Evolutionary conservation across 2,888 invertebrate species (phyloP).

Genomic region (Opisthograptis luteolata): DNA sequence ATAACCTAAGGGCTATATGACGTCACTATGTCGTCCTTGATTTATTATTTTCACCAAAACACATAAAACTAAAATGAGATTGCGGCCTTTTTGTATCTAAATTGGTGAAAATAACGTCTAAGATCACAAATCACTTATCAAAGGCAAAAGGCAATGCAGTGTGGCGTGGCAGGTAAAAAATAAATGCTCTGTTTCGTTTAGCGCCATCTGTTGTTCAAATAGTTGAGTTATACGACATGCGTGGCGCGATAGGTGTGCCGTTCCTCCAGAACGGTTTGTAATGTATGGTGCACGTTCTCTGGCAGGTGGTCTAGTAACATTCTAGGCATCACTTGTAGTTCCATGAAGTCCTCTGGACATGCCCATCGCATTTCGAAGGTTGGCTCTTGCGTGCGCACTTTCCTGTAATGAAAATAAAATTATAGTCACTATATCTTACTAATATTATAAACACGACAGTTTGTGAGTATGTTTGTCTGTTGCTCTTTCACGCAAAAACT

Average conservation of each 20-base stretch:
- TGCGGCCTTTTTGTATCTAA: slow-evolving; percentile 30
- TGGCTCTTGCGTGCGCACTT: slow-evolving; percentile 86
- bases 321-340: slow-evolving; percentile 92
- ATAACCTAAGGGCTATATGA: slow-evolving; percentile 6
- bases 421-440: too few relatives aligned
- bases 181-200: slow-evolving; percentile 32
- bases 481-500: too few relatives aligned
- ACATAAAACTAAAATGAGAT: slow-evolving; percentile 33
- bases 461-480: too few relatives aligned
- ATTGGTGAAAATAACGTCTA: slow-evolving; percentile 18
- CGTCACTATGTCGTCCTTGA: slow-evolving; percentile 6
- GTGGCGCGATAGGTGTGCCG: slow-evolving; percentile 73
- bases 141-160: slow-evolving; percentile 22
- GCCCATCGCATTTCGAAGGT: slow-evolving; percentile 92
- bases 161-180: slow-evolving; percentile 25
- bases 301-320: slow-evolving; percentile 95
- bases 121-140: slow-evolving; percentile 21
- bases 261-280: slow-evolving; percentile 86
- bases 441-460: too few relatives aligned
- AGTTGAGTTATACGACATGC: slow-evolving; percentile 56
- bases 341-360: slow-evolving; percentile 90
- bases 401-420: slow-evolving; percentile 63
- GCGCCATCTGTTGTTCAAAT: slow-evolving; percentile 18
- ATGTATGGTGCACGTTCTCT: slow-evolving; percentile 89
- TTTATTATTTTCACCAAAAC: slow-evolving; percentile 6